A percentile compares a stretch with the other conserved stretches of the same genome.
Conservation (phyloP, 2,888 invertebrate genomes). For the Drosophila aldrichi region DNA sequence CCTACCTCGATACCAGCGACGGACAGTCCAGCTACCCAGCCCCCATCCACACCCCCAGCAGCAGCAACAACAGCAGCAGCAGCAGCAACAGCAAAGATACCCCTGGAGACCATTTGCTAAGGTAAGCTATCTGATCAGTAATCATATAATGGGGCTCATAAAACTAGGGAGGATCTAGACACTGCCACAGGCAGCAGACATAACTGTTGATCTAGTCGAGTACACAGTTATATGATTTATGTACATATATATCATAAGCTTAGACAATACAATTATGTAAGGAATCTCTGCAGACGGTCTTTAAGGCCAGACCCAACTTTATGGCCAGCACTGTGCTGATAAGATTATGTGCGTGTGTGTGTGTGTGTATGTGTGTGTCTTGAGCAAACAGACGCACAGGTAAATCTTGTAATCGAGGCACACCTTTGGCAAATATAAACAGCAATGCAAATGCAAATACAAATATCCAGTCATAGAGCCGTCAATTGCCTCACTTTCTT, state of each 20-base stretch:
- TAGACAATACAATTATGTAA: background rate
- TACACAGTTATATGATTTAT: background rate
- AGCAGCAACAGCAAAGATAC: constrained; percentile 84
- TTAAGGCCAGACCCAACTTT: background rate
- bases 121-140: constrained; percentile 56
- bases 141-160: background rate
- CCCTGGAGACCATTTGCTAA: constrained; percentile 89
- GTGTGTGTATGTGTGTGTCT: background rate
- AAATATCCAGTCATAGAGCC: background rate
- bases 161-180: background rate
- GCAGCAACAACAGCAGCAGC: constrained; percentile 19
- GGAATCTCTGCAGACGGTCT: background rate
- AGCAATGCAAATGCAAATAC: constrained; percentile 25
- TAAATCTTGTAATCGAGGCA: constrained; percentile 25
- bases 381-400: constrained; percentile 24
- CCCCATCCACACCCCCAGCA: constrained; percentile 11
- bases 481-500: constrained; percentile 33
- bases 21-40: constrained; percentile 5
- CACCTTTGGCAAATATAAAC: constrained; percentile 37
- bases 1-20: background rate
- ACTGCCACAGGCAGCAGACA: no score
- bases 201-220: background rate
- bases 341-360: constrained; percentile 15
- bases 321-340: constrained; percentile 19
- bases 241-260: background rate